Evolutionary conservation across 2,888 invertebrate species (phyloP), one percentile per base, ranked within the genome.

Genomic region (Lepidonotus clava): DNA sequence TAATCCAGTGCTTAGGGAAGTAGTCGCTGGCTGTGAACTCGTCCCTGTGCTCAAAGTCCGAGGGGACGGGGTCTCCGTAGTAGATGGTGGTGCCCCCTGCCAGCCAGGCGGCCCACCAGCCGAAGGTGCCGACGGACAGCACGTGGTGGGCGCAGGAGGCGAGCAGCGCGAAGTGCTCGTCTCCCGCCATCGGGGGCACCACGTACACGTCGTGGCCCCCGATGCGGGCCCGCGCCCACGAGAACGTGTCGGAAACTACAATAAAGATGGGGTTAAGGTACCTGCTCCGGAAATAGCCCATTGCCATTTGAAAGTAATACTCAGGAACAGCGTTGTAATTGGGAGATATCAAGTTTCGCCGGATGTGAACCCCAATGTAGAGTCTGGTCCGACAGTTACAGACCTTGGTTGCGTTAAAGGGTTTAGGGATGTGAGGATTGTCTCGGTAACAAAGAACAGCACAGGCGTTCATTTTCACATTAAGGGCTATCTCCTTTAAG

Each of bases 31-130:
- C 14, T 8, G 18, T 4, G n/a, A 71, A 71, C 38, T 71, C 71
- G 0, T 71, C 18, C 0, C 8, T 34, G 18, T 71, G 1, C 36
- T 36, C 8, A 21, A 71, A 71, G 14, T 34, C 14, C 71, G 1
- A 4, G 0, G 71, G 71, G 6, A 71, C 36, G 14, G 71, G 71
- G 18, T 71, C 18, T 11, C 38, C 71, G 38, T 36, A 71, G 71
- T 71, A 71, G 11, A 71, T 38, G 38, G 71, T 71, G 71, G 18
- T 24, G 71, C 71, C 71, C 34, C 71, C 71, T 36, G 38, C 71
- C 36, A 71, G 71, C 71, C 71, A 71, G 14, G 71, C 71, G 38
- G 71, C 38, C 71, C 71, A 71, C 71, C 71, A 71, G 1, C 71
- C 71, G n/a, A 36, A 71, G 36, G 36, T 36, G 36, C 71, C 71